Evolutionary conservation across 2,113 vertebrate species (phyloP), one percentile per base, ranked within the genome.

Genomic region (cattle (Bos taurus)): DNA sequence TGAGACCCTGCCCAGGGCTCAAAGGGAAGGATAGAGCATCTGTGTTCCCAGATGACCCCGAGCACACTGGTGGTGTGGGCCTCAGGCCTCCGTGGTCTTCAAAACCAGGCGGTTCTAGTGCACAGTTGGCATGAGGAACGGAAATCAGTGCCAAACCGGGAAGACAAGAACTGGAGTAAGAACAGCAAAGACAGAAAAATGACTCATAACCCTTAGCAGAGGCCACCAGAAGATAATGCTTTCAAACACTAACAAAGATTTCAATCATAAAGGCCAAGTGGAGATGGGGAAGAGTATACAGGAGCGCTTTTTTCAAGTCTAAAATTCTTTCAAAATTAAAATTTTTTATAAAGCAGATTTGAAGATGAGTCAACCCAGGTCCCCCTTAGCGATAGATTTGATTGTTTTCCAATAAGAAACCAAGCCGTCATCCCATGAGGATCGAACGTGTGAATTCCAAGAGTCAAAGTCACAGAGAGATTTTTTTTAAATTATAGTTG

Each of bases 251-350:
- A 62, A 87, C 25, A 82, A 54, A 50, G 19, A 54, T 40, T 77
- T 87, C 36, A 91, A 13, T 26, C 14, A 74, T 77, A 15, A 23
- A 36, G 71, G 36, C 43, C 12, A 36, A 71, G 36, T 26, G 2
- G 50, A 46, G 54, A 21, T 36, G 21, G 2, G 5, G n/a, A 12
- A 90, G 21, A 28, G 14, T 36, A 13, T 50, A 54, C 0, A 46
- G 89, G 46, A 84, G 28, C 3, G 1, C 16, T 64, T 52, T 46
- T 67, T 14, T 62, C 46, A 64, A 60, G 21, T 25, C 30, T 56
- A 59, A 90, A 93, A 71, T 80, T 13, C 54, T 12, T 88, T 64
- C 36, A 85, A 33, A 96, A 46, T 26, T 57, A 50, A 64, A 52
- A 54, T 4, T 59, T 52, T 74, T 77, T 16, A 40, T 83, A 82